A percentile compares a stretch with the other conserved stretches of the same genome.
Evolutionary conservation across 2,888 invertebrate species (phyloP).

Genomic region (Epirrita christyi): DNA sequence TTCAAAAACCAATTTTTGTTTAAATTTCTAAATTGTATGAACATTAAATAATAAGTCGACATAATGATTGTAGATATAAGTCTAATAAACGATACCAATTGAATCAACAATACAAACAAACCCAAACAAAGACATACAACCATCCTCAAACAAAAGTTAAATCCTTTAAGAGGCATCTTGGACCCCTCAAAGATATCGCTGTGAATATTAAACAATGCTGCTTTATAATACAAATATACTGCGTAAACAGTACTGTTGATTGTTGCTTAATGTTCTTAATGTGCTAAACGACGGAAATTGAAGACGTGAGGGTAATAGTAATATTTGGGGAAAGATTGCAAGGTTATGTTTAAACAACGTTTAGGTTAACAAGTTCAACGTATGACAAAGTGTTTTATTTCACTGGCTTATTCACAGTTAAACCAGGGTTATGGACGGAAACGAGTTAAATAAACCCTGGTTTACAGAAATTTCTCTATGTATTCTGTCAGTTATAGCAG

Average conservation of each 20-base stretch:
- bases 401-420: not conserved
- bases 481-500: too few relatives aligned
- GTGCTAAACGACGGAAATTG: conserved; percentile 52
- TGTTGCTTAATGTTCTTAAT: conserved; percentile 69
- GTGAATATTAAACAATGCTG: conserved; percentile 21
- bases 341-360: not conserved
- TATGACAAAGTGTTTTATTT: not conserved
- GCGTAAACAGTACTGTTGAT: conserved; percentile 12
- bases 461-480: too few relatives aligned
- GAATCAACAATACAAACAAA: conserved; percentile 15
- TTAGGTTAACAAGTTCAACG: not conserved
- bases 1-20: too few relatives aligned
- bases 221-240: conserved; percentile 2
- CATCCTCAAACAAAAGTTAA: conserved; percentile 22
- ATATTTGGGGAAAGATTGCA: conserved; percentile 17
- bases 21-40: too few relatives aligned
- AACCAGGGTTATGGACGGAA: too few relatives aligned
- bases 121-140: conserved; percentile 12
- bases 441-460: too few relatives aligned
- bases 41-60: too few relatives aligned
- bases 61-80: not conserved
- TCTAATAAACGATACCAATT: conserved; percentile 3
- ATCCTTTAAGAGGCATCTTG: conserved; percentile 30
- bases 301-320: conserved; percentile 51
- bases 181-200: conserved; percentile 17